Evolutionary conservation across 2,888 invertebrate genomes (phyloP), one percentile per base, ranked within the genome.

Genomic region (Clepsis dumicolana): DNA sequence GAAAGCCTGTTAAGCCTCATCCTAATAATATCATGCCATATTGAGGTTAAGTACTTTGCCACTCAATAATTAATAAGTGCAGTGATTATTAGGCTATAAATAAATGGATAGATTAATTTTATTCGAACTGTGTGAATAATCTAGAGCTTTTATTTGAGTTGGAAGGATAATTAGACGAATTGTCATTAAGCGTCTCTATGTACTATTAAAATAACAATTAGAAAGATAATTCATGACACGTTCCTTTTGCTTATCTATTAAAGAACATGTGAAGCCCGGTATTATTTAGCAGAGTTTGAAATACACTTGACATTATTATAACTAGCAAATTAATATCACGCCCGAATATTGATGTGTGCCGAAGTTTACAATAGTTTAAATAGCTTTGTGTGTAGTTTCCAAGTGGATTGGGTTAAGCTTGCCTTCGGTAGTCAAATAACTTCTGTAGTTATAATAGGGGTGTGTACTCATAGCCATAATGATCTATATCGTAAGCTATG

Each of bases 291-390:
- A 24, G 24, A 60, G 59, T 60, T 60, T 32, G 53, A 32, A 65
- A 32, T 21, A 41, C 53, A 21, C 56, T 38, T 57, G 50, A 67
- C 62, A 63, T 61, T 57, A 38, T 60, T 29, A 63, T 50, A 62
- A 67, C 62, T 38, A 25, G 59, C 62, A 57, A 67, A 67, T 67
- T 67, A 63, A 67, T 67, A 67, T 50, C 62, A 62, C 50, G 38
- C 56, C 50, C 50, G 67, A 57, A 67, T 67, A 67, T 67, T 63
- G 67, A 67, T 67, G 67, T 67, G 56, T 50, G 48, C 62, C 38
- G 63, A 70, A 70, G 70, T 69, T 72, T 56, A 62, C 63, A 67
- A 68, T 72, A 73, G 74, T 73, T 74, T 72, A 73, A 73, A 67
- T 70, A 68, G 68, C 68, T 72, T 72, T 70, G 68, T 61, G 65